These are phyloP conservation scores for Pogoniulus pusillus DNA, from an alignment of 2,797 vertebrate species.

Conservation along the genomic window DNA sequence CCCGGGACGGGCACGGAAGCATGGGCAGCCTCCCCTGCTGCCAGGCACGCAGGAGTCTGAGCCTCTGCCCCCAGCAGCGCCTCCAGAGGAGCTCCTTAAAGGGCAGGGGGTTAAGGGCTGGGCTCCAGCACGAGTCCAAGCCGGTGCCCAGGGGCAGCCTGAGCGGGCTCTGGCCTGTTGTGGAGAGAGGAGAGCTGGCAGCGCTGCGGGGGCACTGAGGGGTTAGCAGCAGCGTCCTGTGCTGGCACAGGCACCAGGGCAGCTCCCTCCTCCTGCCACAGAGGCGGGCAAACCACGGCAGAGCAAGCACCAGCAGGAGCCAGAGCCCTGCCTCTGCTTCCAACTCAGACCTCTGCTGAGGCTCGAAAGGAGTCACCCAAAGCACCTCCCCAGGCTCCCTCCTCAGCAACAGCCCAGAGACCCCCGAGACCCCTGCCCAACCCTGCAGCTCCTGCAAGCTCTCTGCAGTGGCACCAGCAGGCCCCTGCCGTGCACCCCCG, in stretches of 20 bases:
- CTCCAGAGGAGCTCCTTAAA: background rate
- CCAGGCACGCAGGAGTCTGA: background rate
- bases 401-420: background rate
- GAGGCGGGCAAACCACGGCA: constrained; percentile 45
- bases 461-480: background rate
- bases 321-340: background rate
- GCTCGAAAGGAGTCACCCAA: background rate
- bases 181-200: background rate
- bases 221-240: background rate
- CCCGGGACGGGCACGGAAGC: too few species aligned
- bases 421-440: background rate
- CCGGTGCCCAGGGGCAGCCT: background rate
- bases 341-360: constrained; percentile 17
- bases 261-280: background rate
- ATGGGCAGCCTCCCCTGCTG: background rate
- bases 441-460: background rate
- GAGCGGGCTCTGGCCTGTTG: background rate
- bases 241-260: background rate
- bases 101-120: background rate
- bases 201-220: background rate
- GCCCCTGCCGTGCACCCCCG: rapidly evolving
- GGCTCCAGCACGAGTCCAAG: background rate
- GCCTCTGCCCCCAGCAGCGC: background rate
- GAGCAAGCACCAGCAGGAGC: background rate
- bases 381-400: background rate